Evolutionary conservation across 2,888 invertebrate genomes (phyloP), one percentile per base, ranked within the genome.

Genomic region (Drosophila mercatorum): DNA sequence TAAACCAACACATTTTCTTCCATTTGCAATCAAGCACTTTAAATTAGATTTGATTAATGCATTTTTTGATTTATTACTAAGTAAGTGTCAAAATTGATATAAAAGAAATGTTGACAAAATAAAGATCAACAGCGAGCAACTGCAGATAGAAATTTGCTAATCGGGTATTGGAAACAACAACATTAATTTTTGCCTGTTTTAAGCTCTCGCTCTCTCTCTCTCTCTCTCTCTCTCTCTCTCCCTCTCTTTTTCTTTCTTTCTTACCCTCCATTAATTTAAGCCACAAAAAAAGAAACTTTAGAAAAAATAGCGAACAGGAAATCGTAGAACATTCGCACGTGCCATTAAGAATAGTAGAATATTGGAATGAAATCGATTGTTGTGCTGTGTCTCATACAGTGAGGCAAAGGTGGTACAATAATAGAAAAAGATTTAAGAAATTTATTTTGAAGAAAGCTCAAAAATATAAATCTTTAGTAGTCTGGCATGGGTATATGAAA

Each of bases 271-370:
- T 51, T 51, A 51, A 51, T 51, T 51, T 51, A 34, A 51, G 6
- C 51, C 51, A 12, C 12, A 53, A 26, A 14, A 53, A 38, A 38
- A 28, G 14, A 28, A 26, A 55, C 1, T 31, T 44, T 26, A 43
- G 22, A 5, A 49, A 26, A 55, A 66, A 63, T 34, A 73, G 65
- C 72, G 68, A 72, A 77, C 81, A 79, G 89, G 83, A 83, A 83
- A 86, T 88, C 66, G 69, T 62, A 44, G 71, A 74, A 80, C 83
- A 74, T 68, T 68, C 56, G 64, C 52, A 72, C 72, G 73, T 78
- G 75, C 72, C 64, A 78, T 80, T 66, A 75, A 80, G 71, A 83
- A 72, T 83, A 72, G 78, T 77, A 68, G 83, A 89, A 80, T 75
- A 74, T 78, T 73, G 71, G 52, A 51, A 47, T 41, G 69, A 63